These are phyloP conservation scores for Heliconius melpomene DNA, from an alignment of 1,140 invertebrate genomes.

Conservation along the genomic window DNA sequence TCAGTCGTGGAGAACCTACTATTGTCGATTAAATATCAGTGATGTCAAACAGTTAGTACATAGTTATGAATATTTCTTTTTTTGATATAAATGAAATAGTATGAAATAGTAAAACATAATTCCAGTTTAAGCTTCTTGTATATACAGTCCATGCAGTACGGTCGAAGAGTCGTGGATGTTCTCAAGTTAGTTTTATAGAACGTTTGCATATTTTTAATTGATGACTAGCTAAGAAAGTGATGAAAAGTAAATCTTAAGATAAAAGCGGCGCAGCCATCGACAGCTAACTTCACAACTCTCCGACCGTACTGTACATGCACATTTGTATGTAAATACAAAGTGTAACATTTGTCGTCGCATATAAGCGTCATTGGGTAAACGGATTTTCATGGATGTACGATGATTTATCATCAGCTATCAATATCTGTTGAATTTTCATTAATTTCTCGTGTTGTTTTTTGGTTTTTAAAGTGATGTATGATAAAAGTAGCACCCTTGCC, in stretches of 20 bases:
- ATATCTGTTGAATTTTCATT: conserved; percentile 4
- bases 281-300: too few species aligned
- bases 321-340: not conserved
- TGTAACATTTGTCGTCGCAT: not conserved
- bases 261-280: too few species aligned
- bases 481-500: not conserved
- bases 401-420: conserved; percentile 8
- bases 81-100: too few species aligned
- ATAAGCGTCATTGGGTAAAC: conserved; percentile 1
- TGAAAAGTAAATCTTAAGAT: too few species aligned
- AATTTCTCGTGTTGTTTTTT: not conserved
- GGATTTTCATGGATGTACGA: not conserved
- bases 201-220: too few species aligned
- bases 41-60: too few species aligned
- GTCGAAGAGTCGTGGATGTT: not conserved
- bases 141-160: not conserved
- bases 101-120: not conserved
- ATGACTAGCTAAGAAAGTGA: too few species aligned
- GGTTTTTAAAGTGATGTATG: not conserved
- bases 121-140: not conserved
- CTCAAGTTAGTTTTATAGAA: too few species aligned
- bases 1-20: too few species aligned
- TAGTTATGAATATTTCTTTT: too few species aligned
- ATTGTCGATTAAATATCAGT: too few species aligned
- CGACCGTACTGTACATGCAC: not conserved